These are phyloP conservation scores for Plecturocebus donacophilus DNA, from an alignment of 2,113 vertebrate genomes.

Conservation along the genomic window DNA sequence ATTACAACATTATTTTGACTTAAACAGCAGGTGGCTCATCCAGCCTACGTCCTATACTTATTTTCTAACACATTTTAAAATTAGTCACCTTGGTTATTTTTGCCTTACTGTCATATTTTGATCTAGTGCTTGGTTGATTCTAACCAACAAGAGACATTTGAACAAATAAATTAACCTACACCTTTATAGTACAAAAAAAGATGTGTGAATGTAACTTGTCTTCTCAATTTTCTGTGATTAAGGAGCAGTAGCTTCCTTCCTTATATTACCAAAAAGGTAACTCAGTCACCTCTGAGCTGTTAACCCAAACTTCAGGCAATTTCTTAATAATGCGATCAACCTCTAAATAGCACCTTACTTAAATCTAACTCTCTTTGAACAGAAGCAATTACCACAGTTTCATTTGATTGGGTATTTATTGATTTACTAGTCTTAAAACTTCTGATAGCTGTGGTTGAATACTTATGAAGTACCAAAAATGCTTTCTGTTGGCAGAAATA, in stretches of 20 bases:
- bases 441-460: neutral
- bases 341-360: neutral
- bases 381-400: neutral
- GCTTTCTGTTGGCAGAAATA: constrained; percentile 9
- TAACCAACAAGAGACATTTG: neutral
- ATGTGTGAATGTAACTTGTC: neutral
- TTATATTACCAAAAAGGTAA: neutral
- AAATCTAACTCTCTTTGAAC: neutral
- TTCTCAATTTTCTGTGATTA: neutral
- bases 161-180: neutral
- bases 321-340: neutral
- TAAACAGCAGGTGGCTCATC: neutral
- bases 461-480: neutral
- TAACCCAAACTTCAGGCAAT: constrained; percentile 19
- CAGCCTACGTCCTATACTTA: neutral
- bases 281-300: neutral
- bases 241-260: neutral
- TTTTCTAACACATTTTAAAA: neutral
- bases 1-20: neutral
- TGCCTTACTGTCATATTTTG: neutral
- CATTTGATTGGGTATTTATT: neutral
- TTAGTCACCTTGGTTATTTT: neutral
- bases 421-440: constrained; percentile 15
- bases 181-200: neutral
- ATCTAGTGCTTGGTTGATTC: neutral